Evolutionary conservation across 2,888 invertebrate species (phyloP), one percentile per base, ranked within the genome.

Genomic region (Aelia acuminata): DNA sequence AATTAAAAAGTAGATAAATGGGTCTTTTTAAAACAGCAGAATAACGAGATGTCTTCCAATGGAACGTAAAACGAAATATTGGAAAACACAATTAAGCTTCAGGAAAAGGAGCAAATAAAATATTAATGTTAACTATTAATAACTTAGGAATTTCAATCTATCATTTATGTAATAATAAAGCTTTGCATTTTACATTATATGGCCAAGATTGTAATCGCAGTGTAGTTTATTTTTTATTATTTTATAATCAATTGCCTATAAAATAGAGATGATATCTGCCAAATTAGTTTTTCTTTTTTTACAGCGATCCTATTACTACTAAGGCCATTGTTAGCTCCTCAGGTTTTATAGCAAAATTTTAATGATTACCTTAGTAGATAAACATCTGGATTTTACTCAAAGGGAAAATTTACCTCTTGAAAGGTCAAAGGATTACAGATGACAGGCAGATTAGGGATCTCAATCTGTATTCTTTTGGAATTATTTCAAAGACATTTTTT

Each of bases 321-420:
- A n/a, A 57, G 26, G 15, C 57, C 26, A 57, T 57, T 57, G 57
- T 26, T 57, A 26, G 4, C 13, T 26, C 26, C 26, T 8, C 3
- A 26, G 13, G 26, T 57, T 57, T 26, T 57, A 57, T 57, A 57
- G 57, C 26, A 57, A 26, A 57, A 57, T 57, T 57, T 57, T 57
- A 57, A 57, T 57, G 57, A 57, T 57, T 57, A 57, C 57, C 26
- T 57, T 57, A 15, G 26, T 26, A 57, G 57, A 57, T 57, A 57
- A 13, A 26, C 11, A 57, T 57, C 57, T 15, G 26, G 26, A 3
- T 57, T 57, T 26, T 26, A 26, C 26, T 57, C 57, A n/a, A 53
- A 53, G 53, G n/a, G n/a, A n/a, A 57, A 57, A 57, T 26, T 10
- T 13, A 7, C 26, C 26, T 26, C 57, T 13, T 57, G 26, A 57